These are phyloP conservation scores for Phrynocephalus vlangalii DNA, from an alignment of 2,797 vertebrate genomes.

Conservation along the genomic window DNA sequence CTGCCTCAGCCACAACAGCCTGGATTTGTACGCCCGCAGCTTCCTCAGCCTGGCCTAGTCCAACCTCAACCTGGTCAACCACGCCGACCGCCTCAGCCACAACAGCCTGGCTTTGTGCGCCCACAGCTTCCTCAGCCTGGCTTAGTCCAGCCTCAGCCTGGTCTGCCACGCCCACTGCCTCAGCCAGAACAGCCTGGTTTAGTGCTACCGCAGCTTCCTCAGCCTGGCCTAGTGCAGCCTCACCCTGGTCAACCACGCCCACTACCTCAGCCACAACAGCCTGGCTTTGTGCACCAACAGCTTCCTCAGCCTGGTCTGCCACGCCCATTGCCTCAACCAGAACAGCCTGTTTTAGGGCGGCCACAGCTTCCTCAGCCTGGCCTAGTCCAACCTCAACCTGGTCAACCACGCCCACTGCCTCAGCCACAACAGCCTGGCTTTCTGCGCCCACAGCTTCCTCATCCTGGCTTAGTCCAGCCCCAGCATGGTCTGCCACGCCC, in stretches of 20 bases:
- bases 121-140: not conserved
- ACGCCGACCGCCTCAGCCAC: too few relatives aligned
- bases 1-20: too few relatives aligned
- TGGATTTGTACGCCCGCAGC: too few relatives aligned
- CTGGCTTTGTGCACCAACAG: fast-evolving
- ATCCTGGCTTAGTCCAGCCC: too few relatives aligned
- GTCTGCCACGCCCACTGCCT: too few relatives aligned
- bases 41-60: not conserved
- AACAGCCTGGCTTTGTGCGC: too few relatives aligned
- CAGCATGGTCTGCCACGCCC: not conserved
- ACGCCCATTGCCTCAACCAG: not conserved
- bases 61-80: not conserved
- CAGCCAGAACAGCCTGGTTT: constrained; percentile 27
- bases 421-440: too few relatives aligned
- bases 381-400: too few relatives aligned
- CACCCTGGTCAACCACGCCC: not conserved
- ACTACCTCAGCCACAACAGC: not conserved
- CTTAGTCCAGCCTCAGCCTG: not conserved
- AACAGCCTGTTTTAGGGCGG: too few relatives aligned
- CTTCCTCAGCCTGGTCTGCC: not conserved
- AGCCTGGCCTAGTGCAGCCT: not conserved
- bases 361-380: too few relatives aligned
- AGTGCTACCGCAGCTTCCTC: not conserved
- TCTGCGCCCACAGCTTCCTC: too few relatives aligned
- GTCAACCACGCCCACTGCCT: too few relatives aligned